These are phyloP conservation scores for Andrena flavipes DNA, from an alignment of 2,888 invertebrate species.

Conservation along the genomic window DNA sequence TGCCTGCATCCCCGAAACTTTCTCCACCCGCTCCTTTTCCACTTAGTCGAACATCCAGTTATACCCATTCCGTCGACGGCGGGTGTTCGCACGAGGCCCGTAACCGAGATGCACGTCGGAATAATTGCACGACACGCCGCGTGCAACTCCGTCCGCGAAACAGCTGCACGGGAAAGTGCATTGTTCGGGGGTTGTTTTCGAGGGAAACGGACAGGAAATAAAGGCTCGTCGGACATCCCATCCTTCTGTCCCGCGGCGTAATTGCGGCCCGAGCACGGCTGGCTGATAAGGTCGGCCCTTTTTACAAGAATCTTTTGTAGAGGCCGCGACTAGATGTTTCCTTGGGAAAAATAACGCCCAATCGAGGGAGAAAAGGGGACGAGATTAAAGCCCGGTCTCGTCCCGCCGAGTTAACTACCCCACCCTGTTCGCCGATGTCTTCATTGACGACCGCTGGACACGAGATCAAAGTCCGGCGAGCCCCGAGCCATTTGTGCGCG, in stretches of 20 bases:
- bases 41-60: background rate
- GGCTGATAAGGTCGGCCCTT: conserved; percentile 42
- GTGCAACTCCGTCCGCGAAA: background rate
- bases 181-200: conserved; percentile 32
- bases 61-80: background rate
- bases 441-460: conserved; percentile 2
- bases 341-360: conserved; percentile 25
- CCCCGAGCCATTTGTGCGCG: background rate
- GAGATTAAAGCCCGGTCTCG: conserved; percentile 27
- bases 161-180: conserved; percentile 27
- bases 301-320: conserved; percentile 31
- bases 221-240: conserved; percentile 17
- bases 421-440: background rate
- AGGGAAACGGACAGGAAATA: conserved; percentile 20
- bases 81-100: background rate
- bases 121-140: background rate
- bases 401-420: conserved; percentile 31
- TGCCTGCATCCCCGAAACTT: background rate
- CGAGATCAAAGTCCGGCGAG: conserved; percentile 11
- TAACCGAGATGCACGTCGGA: background rate
- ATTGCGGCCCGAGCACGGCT: conserved; percentile 39
- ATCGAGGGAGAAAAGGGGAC: conserved; percentile 13
- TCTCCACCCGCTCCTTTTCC: background rate
- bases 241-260: conserved; percentile 36
- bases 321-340: background rate